These are phyloP conservation scores for Phlogophora meticulosa DNA, from an alignment of 2,888 invertebrate species.

Conservation along the genomic window DNA sequence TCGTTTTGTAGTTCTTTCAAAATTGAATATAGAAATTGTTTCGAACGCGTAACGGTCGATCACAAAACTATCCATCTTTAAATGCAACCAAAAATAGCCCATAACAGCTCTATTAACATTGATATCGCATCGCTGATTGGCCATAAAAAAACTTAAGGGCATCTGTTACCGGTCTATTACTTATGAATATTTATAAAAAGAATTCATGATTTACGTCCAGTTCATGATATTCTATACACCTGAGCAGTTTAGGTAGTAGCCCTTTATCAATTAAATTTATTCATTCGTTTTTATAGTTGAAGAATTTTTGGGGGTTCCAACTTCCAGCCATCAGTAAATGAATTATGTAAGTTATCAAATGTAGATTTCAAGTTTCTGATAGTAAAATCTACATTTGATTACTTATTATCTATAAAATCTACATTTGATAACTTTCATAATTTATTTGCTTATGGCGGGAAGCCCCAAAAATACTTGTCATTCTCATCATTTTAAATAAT, in stretches of 20 bases:
- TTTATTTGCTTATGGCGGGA: too few species aligned
- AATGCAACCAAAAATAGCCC: constrained; percentile 50
- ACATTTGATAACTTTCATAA: too few species aligned
- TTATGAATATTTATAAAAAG: constrained; percentile 62
- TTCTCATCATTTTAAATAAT: too few species aligned
- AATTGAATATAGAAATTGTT: constrained; percentile 16
- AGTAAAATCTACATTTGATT: too few species aligned
- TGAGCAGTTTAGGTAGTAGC: constrained; percentile 9
- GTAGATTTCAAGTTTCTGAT: not conserved
- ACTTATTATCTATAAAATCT: too few species aligned
- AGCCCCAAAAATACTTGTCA: too few species aligned
- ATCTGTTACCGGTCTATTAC: constrained; percentile 45
- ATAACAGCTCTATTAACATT: constrained; percentile 46
- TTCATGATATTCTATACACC: constrained; percentile 24
- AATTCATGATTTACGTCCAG: constrained; percentile 10
- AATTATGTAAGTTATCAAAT: too few species aligned
- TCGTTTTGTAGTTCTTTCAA: constrained; percentile 6
- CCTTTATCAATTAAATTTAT: too few species aligned
- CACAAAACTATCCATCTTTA: constrained; percentile 47
- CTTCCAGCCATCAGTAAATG: too few species aligned
- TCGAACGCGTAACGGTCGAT: constrained; percentile 34
- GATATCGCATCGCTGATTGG: constrained; percentile 28
- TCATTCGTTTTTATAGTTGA: too few species aligned
- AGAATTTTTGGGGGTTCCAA: too few species aligned
- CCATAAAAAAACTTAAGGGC: constrained; percentile 33